Evolutionary conservation across 1,140 invertebrate species (phyloP).

Genomic region (Camponotus vicinus): DNA sequence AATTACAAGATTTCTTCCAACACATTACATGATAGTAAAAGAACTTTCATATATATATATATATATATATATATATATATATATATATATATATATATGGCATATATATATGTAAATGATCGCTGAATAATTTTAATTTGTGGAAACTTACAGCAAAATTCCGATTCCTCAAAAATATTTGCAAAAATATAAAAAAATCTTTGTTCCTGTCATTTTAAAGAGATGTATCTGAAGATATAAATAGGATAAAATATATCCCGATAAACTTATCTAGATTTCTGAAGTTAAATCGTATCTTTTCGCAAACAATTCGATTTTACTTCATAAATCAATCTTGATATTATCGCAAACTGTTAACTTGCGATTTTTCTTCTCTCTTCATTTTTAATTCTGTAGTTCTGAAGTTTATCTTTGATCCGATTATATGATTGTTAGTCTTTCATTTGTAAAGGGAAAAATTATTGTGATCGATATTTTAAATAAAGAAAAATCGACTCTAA

Average conservation of each 20-base stretch:
- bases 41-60: neutral
- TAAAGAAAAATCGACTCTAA: neutral
- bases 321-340: neutral
- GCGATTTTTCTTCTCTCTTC: too few relatives aligned
- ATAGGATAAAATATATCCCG: neutral
- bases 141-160: neutral
- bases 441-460: neutral
- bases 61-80: neutral
- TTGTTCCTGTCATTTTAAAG: neutral
- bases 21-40: neutral
- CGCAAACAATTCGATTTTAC: neutral
- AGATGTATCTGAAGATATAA: neutral
- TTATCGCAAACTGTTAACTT: neutral
- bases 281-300: slow-evolving; percentile 8
- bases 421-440: neutral
- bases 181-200: slow-evolving; percentile 26
- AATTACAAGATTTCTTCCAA: neutral
- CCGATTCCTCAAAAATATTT: neutral
- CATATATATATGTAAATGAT: neutral
- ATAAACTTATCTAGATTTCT: neutral
- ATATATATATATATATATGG: neutral
- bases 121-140: too few relatives aligned
- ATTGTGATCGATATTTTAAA: neutral
- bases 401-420: neutral
- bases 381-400: neutral